Percentiles rank a stretch among this genome's conserved stretches.
These are phyloP conservation scores for Daphoenositta chrysoptera DNA, from an alignment of 2,113 vertebrate genomes.

Conservation along the genomic window DNA sequence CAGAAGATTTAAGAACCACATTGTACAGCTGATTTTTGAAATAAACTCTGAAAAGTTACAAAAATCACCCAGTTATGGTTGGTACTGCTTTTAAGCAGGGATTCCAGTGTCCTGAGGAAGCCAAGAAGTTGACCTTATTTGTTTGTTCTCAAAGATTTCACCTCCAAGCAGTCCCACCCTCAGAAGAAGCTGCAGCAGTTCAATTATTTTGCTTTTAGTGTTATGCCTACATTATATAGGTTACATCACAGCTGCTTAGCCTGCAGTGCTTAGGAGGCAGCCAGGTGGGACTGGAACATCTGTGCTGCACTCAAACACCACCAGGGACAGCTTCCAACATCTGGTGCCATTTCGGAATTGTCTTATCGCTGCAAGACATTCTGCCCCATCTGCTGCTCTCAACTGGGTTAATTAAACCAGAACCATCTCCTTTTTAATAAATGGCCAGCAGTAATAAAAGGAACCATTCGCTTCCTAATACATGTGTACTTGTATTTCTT, in stretches of 20 bases:
- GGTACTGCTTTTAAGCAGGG: not conserved
- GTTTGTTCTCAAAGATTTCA: constrained; percentile 74
- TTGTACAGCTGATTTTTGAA: not conserved
- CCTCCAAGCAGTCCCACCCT: constrained; percentile 61
- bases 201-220: constrained; percentile 76
- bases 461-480: constrained; percentile 69
- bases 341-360: constrained; percentile 83
- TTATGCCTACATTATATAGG: constrained; percentile 73
- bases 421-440: constrained; percentile 78
- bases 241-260: constrained; percentile 81
- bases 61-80: not conserved
- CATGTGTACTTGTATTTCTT: constrained; percentile 68
- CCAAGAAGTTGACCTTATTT: constrained; percentile 40
- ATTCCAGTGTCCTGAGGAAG: constrained; percentile 6
- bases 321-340: constrained; percentile 86
- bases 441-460: constrained; percentile 76
- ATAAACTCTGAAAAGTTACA: not conserved
- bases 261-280: constrained; percentile 79
- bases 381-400: constrained; percentile 91
- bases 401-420: constrained; percentile 82
- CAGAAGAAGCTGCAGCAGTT: constrained; percentile 60
- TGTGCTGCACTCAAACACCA: constrained; percentile 86
- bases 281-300: constrained; percentile 89
- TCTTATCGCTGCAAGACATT: constrained; percentile 80
- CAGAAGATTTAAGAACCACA: not conserved